A percentile compares a stretch with the other conserved stretches of the same genome.
Evolutionary conservation across 2,797 vertebrate species (phyloP).

Genomic region (Poeciliopsis presidionis): DNA sequence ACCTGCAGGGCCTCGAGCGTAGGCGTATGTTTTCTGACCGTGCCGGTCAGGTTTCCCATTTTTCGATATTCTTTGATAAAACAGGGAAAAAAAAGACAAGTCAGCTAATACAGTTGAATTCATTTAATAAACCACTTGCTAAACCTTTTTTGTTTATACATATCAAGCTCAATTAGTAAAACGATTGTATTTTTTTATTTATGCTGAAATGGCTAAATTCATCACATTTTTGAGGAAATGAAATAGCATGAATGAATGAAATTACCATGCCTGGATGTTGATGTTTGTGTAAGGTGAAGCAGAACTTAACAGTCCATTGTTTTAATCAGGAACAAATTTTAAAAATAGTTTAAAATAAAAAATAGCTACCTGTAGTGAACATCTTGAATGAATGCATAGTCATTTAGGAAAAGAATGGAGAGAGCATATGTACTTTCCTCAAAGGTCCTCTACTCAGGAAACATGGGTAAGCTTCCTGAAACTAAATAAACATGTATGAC

Average conservation of each 20-base stretch:
- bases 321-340: not conserved
- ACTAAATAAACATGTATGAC: not conserved
- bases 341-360: not conserved
- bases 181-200: not conserved
- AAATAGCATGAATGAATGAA: not conserved
- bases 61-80: constrained; percentile 88
- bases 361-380: not conserved
- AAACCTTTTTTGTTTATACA: not conserved
- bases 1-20: constrained; percentile 93
- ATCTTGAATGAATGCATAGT: not conserved
- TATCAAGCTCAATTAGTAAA: not conserved
- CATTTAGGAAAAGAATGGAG: not conserved
- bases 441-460: not conserved
- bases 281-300: not conserved
- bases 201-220: not conserved
- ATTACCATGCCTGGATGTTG: not conserved
- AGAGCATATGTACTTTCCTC: not conserved
- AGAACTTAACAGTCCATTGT: not conserved
- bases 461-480: not conserved
- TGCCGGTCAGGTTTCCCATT: constrained; percentile 97
- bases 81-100: not conserved
- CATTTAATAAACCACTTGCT: not conserved
- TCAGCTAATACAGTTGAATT: not conserved
- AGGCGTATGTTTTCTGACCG: constrained; percentile 93
- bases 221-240: not conserved